Evolutionary conservation across 1,140 invertebrate genomes (phyloP), one percentile per base, ranked within the genome.

Genomic region (Homalodisca vitripennis): DNA sequence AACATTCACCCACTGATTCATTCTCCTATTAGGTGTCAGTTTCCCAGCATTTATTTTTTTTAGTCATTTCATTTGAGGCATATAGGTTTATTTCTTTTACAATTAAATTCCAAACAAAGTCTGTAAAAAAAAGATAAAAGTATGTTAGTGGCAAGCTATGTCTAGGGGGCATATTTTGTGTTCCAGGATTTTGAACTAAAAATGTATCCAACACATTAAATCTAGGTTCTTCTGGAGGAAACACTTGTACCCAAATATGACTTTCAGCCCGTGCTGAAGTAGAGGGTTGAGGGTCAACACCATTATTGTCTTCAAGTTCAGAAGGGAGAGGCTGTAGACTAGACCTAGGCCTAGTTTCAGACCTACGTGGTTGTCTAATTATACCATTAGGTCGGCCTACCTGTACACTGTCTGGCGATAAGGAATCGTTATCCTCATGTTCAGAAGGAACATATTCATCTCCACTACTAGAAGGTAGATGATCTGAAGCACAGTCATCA

Each of bases 111-210:
- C 55, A 60, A 30, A 60, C 26, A 14, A 10, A 13, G 10, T 27
- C 24, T 14, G 55, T 60, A 13, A 60, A 60, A 60, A 60, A 60
- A 6, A 60, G 24, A 12, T 13, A 60, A 10, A 60, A 26, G 29
- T 60, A 60, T 13, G 26, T 26, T 24, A 60, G 22, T 27, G n/a
- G n/a, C n/a, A n/a, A n/a, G n/a, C n/a, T n/a, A n/a, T n/a, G n/a
- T n/a, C n/a, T n/a, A n/a, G 55, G 55, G 55, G 55, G 55, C 26
- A 26, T 13, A 12, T 60, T 26, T 30, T 60, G 26, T 14, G 27
- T 13, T 24, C 55, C 55, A 22, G 55, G 14, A 22, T 60, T 6
- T 26, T 26, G 26, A 2, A 60, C 55, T 27, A 10, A 27, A 30
- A 60, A 60, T 13, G 2, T 10, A 30, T 22, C 6, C 2, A 2